These are phyloP conservation scores for Cosmia trapezina DNA, from an alignment of 2,888 invertebrate genomes.

Conservation along the genomic window DNA sequence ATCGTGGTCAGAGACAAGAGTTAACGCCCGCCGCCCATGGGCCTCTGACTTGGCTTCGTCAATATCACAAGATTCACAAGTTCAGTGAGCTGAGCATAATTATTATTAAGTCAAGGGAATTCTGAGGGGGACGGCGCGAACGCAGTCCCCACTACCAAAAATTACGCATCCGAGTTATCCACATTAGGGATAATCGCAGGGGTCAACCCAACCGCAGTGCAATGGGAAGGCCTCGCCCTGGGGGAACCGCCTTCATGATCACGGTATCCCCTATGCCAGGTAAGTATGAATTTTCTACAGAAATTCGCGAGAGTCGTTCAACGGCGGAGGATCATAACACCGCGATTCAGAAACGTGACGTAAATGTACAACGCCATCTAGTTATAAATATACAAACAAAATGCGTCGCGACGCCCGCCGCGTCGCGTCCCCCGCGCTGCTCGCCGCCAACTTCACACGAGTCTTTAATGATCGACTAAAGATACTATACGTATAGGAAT, in stretches of 20 bases:
- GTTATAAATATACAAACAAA: background rate
- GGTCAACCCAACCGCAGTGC: constrained; percentile 57
- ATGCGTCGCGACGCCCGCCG: background rate
- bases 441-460: no score
- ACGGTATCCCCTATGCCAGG: constrained; percentile 58
- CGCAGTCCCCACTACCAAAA: constrained; percentile 59
- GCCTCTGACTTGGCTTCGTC: no score
- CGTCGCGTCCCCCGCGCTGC: background rate
- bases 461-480: background rate
- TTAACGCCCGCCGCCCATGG: no score
- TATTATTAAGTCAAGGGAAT: no score
- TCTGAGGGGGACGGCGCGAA: constrained; percentile 53
- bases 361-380: constrained; percentile 48
- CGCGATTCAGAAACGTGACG: constrained; percentile 51
- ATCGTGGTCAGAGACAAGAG: constrained; percentile 7
- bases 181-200: constrained; percentile 55
- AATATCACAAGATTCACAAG: no score
- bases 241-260: constrained; percentile 54
- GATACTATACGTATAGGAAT: background rate
- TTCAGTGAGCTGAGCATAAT: no score
- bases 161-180: constrained; percentile 54
- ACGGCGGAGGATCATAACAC: constrained; percentile 54
- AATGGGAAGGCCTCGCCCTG: constrained; percentile 53
- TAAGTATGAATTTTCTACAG: constrained; percentile 28
- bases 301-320: constrained; percentile 27